A percentile compares a stretch with the other conserved stretches of the same genome.
These are phyloP conservation scores for Petrocephalus sullivani DNA, from an alignment of 2,797 vertebrate species.

Conservation along the genomic window DNA sequence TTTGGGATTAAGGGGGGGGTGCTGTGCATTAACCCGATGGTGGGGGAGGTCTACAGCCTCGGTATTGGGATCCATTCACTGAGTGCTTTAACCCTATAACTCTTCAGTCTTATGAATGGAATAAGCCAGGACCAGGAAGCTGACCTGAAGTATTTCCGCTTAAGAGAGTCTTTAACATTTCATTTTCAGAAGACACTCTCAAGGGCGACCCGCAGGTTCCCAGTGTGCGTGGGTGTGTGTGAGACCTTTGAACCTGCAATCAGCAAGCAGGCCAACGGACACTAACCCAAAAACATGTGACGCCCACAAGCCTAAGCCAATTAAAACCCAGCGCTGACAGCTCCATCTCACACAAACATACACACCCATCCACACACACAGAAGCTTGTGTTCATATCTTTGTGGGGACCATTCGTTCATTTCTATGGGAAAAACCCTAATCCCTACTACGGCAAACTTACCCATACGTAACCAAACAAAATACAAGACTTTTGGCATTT, in stretches of 20 bases:
- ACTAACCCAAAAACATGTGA: neutral
- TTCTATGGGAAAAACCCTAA: neutral
- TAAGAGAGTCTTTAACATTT: neutral
- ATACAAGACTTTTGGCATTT: neutral
- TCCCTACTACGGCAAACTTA: neutral
- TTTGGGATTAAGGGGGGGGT: neutral
- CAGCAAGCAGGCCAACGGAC: neutral
- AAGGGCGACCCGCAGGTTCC: neutral
- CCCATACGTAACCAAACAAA: neutral
- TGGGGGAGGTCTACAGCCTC: neutral
- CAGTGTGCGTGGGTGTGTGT: neutral
- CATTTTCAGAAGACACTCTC: neutral
- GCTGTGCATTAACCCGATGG: neutral
- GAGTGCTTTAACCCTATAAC: neutral
- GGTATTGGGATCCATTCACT: neutral
- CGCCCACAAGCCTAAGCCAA: constrained; percentile 4
- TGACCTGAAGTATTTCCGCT: neutral
- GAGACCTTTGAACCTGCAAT: constrained; percentile 4
- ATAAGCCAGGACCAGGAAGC: neutral
- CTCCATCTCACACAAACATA: neutral
- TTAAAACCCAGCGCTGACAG: neutral
- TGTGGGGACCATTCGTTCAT: neutral
- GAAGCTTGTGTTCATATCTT: neutral
- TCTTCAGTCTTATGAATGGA: neutral
- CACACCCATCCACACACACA: neutral